Evolutionary conservation across 2,797 vertebrate genomes (phyloP), one percentile per base, ranked within the genome.

Genomic region (Champsocephalus esox): DNA sequence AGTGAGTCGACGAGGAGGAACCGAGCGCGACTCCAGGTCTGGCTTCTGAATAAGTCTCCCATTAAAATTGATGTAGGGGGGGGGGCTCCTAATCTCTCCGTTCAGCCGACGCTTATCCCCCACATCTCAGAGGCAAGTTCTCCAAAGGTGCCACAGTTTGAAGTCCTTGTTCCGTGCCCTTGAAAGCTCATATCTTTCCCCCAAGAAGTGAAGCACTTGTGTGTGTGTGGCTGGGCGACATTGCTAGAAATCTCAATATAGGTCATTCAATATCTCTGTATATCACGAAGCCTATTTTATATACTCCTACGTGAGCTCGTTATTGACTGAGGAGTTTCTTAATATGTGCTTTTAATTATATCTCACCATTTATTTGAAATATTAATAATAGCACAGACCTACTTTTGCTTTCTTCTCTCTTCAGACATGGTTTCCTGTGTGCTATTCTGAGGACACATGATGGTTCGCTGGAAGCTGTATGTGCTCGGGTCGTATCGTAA

Each of bases 51-150:
- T 87, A 86, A 81, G 79, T 86, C 82, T 85, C 87, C 76, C 86
- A 92, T 95, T 94, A 94, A 92, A 93, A 94, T 93, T 83, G 83
- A 94, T 90, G 88, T 85, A 73, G 66, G 89, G 89, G 90, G 91
- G 28, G 34, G 34, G 85, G 70, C 82, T 77, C 81, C 82, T 80
- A 86, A 91, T 87, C 88, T 90, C 73, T 86, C 68, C 88, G 92
- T 90, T 88, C 85, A 89, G 74, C 61, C 34, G 34, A 69, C 57
- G 86, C 85, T 90, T 92, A 91, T 92, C 88, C 66, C 59, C 77
- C 65, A 67, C 66, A 86, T 88, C 76, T 87, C 58, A 19, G 76
- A 87, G 68, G 74, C 76, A 84, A 79, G 74, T 75, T 81, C 71
- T 88, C 82, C 71, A 83, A 86, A 90, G 85, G 71, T 83, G 81